These are phyloP conservation scores for Pterophyllum scalare DNA, from an alignment of 2,113 vertebrate genomes.

Conservation along the genomic window DNA sequence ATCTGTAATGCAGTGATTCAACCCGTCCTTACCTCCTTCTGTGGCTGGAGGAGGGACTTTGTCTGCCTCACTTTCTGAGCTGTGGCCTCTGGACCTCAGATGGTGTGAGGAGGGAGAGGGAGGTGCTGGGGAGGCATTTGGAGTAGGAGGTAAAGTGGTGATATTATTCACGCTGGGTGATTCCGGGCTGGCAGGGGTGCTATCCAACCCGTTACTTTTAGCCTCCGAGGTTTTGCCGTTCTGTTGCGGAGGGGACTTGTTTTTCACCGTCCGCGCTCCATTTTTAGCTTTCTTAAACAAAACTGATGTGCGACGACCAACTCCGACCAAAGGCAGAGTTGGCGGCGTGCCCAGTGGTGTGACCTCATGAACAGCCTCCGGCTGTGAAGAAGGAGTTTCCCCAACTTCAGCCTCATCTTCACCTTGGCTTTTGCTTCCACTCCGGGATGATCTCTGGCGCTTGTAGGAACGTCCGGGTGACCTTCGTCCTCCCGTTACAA, in stretches of 20 bases:
- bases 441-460: constrained; percentile 81
- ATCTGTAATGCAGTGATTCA: not conserved
- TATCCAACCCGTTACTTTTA: constrained; percentile 68
- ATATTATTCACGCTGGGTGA: constrained; percentile 42
- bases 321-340: constrained; percentile 75
- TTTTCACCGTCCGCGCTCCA: constrained; percentile 83
- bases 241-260: constrained; percentile 79
- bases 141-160: constrained; percentile 56
- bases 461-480: constrained; percentile 84
- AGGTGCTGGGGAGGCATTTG: constrained; percentile 54
- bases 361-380: constrained; percentile 79
- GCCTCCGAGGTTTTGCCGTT: constrained; percentile 80
- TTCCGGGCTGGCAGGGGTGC: constrained; percentile 30
- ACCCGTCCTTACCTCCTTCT: constrained; percentile 72
- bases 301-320: constrained; percentile 90
- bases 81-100: constrained; percentile 79
- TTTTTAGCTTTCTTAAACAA: constrained; percentile 96
- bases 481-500: constrained; percentile 86
- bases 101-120: constrained; percentile 68
- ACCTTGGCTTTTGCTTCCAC: constrained; percentile 82
- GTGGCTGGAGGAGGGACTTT: constrained; percentile 75
- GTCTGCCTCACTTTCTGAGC: constrained; percentile 83
- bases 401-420: constrained; percentile 76
- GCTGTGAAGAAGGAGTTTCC: constrained; percentile 79
- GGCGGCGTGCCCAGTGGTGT: constrained; percentile 78